Evolutionary conservation across 2,113 vertebrate genomes (phyloP), one percentile per base, ranked within the genome.

Genomic region (Phycodurus eques): DNA sequence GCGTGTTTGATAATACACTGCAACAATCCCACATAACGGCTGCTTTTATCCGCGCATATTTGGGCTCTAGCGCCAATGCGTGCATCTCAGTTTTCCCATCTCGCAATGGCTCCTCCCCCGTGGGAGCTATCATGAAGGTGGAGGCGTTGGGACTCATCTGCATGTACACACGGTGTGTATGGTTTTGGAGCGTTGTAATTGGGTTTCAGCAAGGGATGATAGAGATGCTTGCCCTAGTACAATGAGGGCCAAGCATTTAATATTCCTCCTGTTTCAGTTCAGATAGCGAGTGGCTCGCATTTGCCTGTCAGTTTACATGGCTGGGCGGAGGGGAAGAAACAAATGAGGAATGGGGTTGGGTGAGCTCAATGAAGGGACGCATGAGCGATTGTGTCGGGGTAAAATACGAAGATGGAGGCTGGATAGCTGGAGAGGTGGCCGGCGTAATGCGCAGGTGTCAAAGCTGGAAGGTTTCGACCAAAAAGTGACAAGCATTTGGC

Each of bases 111-210:
- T 22, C n/a, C 57, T 91, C 91, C 85, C 35, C 84, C 78, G 53
- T 27, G 90, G 84, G 90, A 87, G 88, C 87, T 81, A 79, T 91
- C 89, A 92, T 92, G 90, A 92, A 92, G 88, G 89, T 92, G 88
- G 90, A 92, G 88, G 80, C 91, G 90, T 78, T 71, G 51, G 53
- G 75, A 80, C 87, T 91, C 82, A 93, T 93, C 90, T 92, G 87
- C 91, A 92, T 92, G 82, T 61, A 35, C 59, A 35, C 59, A 7
- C 8, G 13, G 14, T 35, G 31, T 35, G 31, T 7, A 19, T 3
- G 49, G 68, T 79, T 79, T 76, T 68, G 60, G 64, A 74, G 60
- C 46, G 4, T 17, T 31, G 47, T 75, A 68, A 79, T 68, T 78
- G 79, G 80, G 68, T 59, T 69, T 72, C 67, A 67, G 72, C 68